Evolutionary conservation across 2,113 vertebrate genomes (phyloP).

Genomic region (Corythornis vintsioides): DNA sequence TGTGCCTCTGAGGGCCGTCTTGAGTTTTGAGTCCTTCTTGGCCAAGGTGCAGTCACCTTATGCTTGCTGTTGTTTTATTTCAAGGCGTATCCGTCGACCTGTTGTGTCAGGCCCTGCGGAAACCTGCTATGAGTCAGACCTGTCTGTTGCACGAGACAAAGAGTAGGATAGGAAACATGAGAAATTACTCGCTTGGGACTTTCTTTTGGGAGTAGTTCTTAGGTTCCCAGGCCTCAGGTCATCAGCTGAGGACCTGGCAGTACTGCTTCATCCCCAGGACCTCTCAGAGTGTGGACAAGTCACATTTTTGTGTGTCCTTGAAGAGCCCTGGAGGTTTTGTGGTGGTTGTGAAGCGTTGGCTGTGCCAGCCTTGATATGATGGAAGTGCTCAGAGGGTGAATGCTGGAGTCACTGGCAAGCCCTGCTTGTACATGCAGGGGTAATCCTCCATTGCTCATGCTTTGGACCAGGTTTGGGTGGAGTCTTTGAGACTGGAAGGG

Average conservation of each 20-base stretch:
- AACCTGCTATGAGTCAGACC: slow-evolving; percentile 23
- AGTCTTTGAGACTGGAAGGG: not conserved
- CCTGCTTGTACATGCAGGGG: not conserved
- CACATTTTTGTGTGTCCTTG: not conserved
- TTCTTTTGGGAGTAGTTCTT: not conserved
- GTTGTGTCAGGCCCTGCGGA: slow-evolving; percentile 19
- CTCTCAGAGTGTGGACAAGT: not conserved
- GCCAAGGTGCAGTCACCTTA: not conserved
- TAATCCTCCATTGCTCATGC: not conserved
- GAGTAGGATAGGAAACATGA: slow-evolving; percentile 3
- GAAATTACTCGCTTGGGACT: not conserved
- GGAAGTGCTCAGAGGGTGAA: not conserved
- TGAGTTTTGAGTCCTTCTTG: not conserved
- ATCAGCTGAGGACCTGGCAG: fast-evolving
- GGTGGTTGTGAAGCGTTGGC: not conserved
- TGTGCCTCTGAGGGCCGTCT: not conserved
- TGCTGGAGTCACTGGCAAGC: not conserved
- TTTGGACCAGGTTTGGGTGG: not conserved
- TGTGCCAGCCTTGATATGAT: not conserved
- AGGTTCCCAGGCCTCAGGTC: not conserved
- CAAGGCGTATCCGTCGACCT: not conserved
- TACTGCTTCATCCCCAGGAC: not conserved
- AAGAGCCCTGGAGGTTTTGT: not conserved
- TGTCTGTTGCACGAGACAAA: not conserved
- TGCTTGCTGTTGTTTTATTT: slow-evolving; percentile 22